A percentile compares a stretch with the other conserved stretches of the same genome.
Evolutionary conservation across 2,888 invertebrate species (phyloP).

Genomic region (Dioctria linearis): DNA sequence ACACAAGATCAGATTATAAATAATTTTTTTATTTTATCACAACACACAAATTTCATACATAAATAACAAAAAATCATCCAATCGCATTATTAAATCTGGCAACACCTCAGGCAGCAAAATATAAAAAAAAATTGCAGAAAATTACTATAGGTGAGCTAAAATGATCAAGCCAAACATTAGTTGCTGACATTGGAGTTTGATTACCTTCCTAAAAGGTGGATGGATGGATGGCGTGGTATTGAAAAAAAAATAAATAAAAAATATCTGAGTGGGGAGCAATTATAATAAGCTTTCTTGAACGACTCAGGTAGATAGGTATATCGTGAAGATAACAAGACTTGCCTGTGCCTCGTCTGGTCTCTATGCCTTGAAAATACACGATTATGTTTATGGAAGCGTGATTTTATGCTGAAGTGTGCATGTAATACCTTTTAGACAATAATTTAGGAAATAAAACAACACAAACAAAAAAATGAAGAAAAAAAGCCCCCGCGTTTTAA

Average conservation of each 20-base stretch:
- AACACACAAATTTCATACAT: too few species aligned
- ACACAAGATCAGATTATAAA: too few species aligned
- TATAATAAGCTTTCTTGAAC: conserved; percentile 3
- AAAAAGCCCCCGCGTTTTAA: too few species aligned
- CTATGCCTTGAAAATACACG: conserved; percentile 20
- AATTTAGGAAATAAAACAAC: too few species aligned
- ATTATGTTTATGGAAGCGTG: conserved; percentile 34
- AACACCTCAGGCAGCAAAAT: too few species aligned
- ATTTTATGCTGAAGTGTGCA: conserved; percentile 20
- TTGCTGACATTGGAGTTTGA: conserved; percentile 49
- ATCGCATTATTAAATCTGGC: too few species aligned
- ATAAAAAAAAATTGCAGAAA: neutral
- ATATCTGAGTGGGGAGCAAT: neutral
- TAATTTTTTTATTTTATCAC: too few species aligned
- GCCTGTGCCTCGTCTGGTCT: neutral
- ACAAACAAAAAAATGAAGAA: too few species aligned
- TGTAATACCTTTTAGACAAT: too few species aligned
- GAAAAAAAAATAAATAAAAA: too few species aligned
- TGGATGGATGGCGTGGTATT: neutral
- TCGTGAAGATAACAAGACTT: conserved; percentile 17
- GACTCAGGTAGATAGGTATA: neutral
- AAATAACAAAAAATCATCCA: too few species aligned
- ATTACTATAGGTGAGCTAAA: conserved; percentile 14
- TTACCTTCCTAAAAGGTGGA: conserved; percentile 44
- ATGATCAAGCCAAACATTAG: conserved; percentile 20